phyloP scores from a whole-genome alignment of 2,888 invertebrate species.

The Azorinus chamasolen region DNA sequence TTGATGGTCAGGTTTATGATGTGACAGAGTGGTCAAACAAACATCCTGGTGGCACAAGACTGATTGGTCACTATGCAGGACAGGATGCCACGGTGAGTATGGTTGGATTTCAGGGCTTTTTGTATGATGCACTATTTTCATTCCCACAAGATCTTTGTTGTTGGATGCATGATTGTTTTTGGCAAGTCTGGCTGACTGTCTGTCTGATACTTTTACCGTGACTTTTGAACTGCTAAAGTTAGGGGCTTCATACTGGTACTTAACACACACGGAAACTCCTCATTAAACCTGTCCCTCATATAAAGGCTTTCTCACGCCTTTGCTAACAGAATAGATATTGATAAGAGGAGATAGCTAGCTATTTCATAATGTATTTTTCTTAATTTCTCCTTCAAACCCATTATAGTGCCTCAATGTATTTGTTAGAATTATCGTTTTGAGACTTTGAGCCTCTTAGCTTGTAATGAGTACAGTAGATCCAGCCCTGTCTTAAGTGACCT shows the following conservation, averaged over 20 bases:
- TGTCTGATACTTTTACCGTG: background rate
- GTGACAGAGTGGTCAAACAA: slow-evolving; percentile 82
- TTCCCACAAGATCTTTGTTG: background rate
- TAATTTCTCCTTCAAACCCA: no score
- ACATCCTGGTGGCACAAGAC: slow-evolving; percentile 85
- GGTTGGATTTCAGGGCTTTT: background rate
- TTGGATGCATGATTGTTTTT: background rate
- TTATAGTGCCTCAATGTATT: no score
- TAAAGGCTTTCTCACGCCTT: no score
- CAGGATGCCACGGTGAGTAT: slow-evolving; percentile 79
- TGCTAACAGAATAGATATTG: no score
- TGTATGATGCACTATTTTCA: background rate
- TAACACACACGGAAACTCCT: no score
- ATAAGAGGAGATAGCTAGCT: no score
- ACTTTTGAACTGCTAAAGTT: background rate
- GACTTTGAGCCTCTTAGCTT: no score
- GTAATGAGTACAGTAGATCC: no score
- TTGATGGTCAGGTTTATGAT: slow-evolving; percentile 84
- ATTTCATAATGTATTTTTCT: no score
- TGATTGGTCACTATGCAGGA: slow-evolving; percentile 85
- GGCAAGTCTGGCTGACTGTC: background rate
- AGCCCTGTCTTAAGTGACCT: no score
- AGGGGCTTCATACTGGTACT: background rate
- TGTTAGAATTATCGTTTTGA: no score
- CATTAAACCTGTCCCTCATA: no score